Base-by-base conservation (phyloP, 2,888 invertebrate genomes). In the Protophormia terraenovae region DNA sequence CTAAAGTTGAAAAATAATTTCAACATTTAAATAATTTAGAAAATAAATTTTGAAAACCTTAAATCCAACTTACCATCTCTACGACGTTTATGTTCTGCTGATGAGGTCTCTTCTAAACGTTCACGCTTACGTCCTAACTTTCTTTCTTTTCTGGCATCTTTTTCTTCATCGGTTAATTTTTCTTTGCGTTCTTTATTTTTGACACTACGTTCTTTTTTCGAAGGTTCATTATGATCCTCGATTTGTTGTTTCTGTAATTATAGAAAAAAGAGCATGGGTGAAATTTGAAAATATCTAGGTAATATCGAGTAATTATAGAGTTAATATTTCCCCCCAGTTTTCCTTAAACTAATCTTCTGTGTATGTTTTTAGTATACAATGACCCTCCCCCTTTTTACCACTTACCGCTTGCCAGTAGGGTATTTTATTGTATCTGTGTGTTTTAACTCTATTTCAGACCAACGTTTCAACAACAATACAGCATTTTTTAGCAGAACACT, bases 121-220 rank as follows among this genome's bases (percentile, higher is more conserved):
- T 97, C 97, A 93, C 97, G 94, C 92, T 97, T 97, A 29, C 97
- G 94, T 75, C 95, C 96, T 90, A 96, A 93, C 93, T 97, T 97
- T 90, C 96, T 95, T 92, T 97, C 97, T 93, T 96, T 96, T 87
- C 96, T 94, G 12, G 95, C 92, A 92, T 97, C 97, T 90, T 96
- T 95, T 89, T 96, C 96, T 91, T 97, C 96, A 86, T 96, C 96
- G 71, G 95, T 95, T 67, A 96, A 93, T 93, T 95, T 94, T 91
- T 94, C 93, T 92, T 95, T 91, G 86, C 94, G 94, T 86, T 94
- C 94, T 91, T 94, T 94, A 79, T 91, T 89, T 89, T 93, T 94
- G 3, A 92, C 89, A 24, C 93, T 90, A 60, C 94, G 91, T 87
- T 94, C 94, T 89, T 94, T 94, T 89, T 94, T 92, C 47, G 90